Evolutionary conservation across 2,888 invertebrate species (phyloP).

Genomic region (Lepidocyrtinus sp.): DNA sequence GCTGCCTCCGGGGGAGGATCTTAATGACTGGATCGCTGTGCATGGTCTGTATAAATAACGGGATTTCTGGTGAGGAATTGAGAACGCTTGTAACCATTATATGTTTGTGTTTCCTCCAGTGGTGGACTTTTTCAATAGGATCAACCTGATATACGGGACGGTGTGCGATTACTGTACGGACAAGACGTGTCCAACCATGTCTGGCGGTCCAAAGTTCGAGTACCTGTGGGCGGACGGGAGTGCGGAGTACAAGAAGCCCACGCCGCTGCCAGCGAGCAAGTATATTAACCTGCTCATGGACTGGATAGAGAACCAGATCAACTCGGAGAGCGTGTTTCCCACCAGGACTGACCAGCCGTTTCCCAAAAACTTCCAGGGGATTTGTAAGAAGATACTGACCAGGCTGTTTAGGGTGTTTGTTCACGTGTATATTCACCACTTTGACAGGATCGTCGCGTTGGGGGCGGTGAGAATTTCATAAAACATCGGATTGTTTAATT

Average conservation of each 20-base stretch:
- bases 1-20: constrained; percentile 86
- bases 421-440: constrained; percentile 95
- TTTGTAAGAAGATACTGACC: constrained; percentile 90
- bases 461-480: constrained; percentile 82
- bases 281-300: constrained; percentile 90
- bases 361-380: constrained; percentile 84
- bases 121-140: constrained; percentile 94
- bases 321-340: constrained; percentile 89
- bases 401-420: constrained; percentile 92
- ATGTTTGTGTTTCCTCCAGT: too few species aligned
- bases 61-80: too few species aligned
- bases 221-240: constrained; percentile 90
- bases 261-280: constrained; percentile 85
- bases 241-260: constrained; percentile 79
- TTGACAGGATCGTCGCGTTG: constrained; percentile 88
- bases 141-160: constrained; percentile 92
- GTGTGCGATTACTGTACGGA: constrained; percentile 88
- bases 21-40: constrained; percentile 94
- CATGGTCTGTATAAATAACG: constrained; percentile 78
- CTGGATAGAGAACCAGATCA: constrained; percentile 92
- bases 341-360: constrained; percentile 88
- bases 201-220: constrained; percentile 87
- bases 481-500: too few species aligned
- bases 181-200: constrained; percentile 90
- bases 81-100: constrained; percentile 71